A percentile compares a stretch with the other conserved stretches of the same genome.
Evolutionary conservation across 2,113 vertebrate species (phyloP).

Genomic region (Gorilla gorilla): DNA sequence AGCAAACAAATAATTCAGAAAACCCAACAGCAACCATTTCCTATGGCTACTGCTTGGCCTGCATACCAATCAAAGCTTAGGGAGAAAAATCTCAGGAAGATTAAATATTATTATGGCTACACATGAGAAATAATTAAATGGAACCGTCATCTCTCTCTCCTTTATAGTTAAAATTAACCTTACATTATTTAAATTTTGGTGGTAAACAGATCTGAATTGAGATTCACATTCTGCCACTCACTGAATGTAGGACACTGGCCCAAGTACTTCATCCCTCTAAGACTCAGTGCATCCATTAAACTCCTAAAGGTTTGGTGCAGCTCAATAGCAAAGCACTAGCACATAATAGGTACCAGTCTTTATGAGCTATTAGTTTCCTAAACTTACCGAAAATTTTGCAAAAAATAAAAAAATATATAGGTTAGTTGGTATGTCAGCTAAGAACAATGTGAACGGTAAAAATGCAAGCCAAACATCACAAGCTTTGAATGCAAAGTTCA

Average conservation of each 20-base stretch:
- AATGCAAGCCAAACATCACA: not conserved
- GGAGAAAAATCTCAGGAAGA: conserved; percentile 7
- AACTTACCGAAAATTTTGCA: conserved; percentile 40
- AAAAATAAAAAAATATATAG: conserved; percentile 6
- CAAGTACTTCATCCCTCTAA: not conserved
- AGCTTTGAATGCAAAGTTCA: not conserved
- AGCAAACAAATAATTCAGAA: conserved; percentile 59
- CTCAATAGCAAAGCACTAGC: not conserved
- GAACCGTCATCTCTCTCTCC: not conserved
- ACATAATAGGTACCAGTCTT: not conserved
- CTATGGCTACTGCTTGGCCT: not conserved
- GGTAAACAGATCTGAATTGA: conserved; percentile 13
- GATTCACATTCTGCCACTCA: not conserved
- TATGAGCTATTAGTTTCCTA: not conserved
- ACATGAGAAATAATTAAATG: not conserved
- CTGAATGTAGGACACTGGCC: not conserved
- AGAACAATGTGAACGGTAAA: conserved; percentile 1
- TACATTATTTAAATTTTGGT: not conserved
- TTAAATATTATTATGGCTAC: not conserved
- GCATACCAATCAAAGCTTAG: conserved; percentile 18
- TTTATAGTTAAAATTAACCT: conserved; percentile 9
- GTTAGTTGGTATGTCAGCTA: not conserved
- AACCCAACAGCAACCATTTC: not conserved
- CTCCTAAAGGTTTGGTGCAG: not conserved
- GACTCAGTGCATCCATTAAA: not conserved